These are phyloP conservation scores for Eptesicus fuscus DNA, from an alignment of 2,113 vertebrate genomes.

Conservation along the genomic window DNA sequence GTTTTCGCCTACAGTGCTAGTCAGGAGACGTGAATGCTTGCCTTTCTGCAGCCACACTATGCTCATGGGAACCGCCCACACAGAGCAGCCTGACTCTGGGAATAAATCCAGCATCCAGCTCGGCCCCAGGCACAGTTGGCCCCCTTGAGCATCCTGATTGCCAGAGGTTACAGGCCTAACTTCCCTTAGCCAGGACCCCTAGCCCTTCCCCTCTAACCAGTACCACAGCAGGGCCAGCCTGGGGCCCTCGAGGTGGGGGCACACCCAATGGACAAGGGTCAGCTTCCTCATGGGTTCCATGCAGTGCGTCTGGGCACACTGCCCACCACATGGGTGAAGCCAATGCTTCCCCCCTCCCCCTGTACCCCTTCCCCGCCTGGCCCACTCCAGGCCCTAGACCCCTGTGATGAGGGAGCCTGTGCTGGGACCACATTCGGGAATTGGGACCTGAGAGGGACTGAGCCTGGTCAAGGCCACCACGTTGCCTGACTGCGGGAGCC, in stretches of 20 bases:
- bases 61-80: background rate
- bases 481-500: too few species aligned
- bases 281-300: background rate
- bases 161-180: background rate
- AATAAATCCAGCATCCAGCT: background rate
- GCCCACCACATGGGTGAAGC: background rate
- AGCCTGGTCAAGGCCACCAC: background rate
- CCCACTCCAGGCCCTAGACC: background rate
- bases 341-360: background rate
- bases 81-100: background rate
- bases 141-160: too few species aligned
- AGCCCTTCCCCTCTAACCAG: background rate
- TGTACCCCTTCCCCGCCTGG: too few species aligned
- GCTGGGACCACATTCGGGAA: background rate
- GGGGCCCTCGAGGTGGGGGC: background rate
- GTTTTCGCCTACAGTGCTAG: background rate
- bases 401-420: background rate
- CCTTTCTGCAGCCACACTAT: background rate
- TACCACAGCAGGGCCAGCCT: background rate
- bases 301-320: background rate
- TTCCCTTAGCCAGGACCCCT: background rate
- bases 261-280: background rate
- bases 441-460: background rate
- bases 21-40: background rate
- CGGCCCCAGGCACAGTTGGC: background rate